A percentile compares a stretch with the other conserved stretches of the same genome.
Conservation (phyloP, 2,113 vertebrate species). For the Pipa parva region DNA sequence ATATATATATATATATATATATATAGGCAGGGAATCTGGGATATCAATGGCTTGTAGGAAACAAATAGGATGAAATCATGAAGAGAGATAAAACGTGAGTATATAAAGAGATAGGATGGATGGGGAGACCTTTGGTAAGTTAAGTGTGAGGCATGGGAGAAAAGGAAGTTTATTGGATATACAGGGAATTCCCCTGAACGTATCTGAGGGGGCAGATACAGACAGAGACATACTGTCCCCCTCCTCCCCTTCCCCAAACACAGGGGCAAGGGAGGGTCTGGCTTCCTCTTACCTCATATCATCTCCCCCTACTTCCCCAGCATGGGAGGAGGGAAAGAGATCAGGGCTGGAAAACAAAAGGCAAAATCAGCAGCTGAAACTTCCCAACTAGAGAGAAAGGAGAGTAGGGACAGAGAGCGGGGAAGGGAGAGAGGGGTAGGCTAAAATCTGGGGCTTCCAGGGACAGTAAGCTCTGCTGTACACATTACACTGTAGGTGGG, state of each 20-base stretch:
- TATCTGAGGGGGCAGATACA: conserved; percentile 23
- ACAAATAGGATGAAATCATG: neutral
- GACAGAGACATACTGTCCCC: conserved; percentile 38
- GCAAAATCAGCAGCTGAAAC: conserved; percentile 46
- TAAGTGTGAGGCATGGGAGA: neutral
- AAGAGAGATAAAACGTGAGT: neutral
- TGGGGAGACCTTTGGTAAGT: neutral
- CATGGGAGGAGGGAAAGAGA: conserved; percentile 57
- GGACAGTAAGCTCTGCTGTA: no score
- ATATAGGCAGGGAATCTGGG: no score
- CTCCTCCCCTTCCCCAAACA: conserved; percentile 31
- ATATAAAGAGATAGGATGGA: conserved; percentile 1
- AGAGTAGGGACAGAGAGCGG: conserved; percentile 55
- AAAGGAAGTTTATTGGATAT: conserved; percentile 24
- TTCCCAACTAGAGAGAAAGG: conserved; percentile 57
- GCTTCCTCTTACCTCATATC: conserved; percentile 46
- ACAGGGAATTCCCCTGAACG: conserved; percentile 25
- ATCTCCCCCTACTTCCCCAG: conserved; percentile 66
- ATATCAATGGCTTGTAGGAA: no score
- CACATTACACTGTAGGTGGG: neutral
- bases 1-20: no score
- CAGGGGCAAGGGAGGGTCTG: conserved; percentile 33
- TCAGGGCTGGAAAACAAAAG: conserved; percentile 51
- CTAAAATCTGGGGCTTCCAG: no score
- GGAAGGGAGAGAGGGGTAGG: conserved; percentile 47